Conservation (phyloP, 2,113 vertebrate species). For the Cathartes aura region DNA sequence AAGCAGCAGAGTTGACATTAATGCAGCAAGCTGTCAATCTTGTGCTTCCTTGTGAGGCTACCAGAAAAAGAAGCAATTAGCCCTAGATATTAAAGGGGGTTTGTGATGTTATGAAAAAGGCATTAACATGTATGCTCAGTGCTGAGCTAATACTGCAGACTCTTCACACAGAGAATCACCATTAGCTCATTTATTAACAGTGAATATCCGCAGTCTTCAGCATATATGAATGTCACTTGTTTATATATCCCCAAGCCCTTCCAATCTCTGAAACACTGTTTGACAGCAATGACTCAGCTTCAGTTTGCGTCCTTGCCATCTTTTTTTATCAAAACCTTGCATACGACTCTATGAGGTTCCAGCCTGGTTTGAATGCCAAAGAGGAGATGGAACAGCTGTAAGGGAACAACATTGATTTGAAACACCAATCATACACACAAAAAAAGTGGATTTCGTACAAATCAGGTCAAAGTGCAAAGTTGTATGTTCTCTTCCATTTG, state of each 20-base stretch:
- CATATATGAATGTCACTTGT: background rate
- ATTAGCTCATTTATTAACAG: background rate
- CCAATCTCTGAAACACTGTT: background rate
- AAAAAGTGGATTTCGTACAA: background rate
- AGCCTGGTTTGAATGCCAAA: background rate
- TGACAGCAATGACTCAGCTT: background rate
- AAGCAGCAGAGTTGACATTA: background rate
- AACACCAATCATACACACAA: background rate
- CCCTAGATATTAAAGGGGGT: background rate
- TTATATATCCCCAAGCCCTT: background rate
- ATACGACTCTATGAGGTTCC: background rate
- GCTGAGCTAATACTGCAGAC: background rate
- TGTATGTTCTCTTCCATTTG: background rate
- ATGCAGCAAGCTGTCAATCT: background rate
- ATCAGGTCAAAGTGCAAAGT: background rate
- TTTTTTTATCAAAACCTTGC: background rate
- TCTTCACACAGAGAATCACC: background rate
- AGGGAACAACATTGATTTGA: background rate
- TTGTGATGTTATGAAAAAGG: background rate
- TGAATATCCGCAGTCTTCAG: background rate
- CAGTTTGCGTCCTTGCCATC: background rate
- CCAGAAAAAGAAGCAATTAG: background rate
- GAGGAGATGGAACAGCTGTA: background rate
- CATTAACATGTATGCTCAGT: background rate
- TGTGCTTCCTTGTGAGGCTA: background rate